phyloP scores from a whole-genome alignment of 92 coral and sea anemone genomes.

The Actinernus sp. region DNA sequence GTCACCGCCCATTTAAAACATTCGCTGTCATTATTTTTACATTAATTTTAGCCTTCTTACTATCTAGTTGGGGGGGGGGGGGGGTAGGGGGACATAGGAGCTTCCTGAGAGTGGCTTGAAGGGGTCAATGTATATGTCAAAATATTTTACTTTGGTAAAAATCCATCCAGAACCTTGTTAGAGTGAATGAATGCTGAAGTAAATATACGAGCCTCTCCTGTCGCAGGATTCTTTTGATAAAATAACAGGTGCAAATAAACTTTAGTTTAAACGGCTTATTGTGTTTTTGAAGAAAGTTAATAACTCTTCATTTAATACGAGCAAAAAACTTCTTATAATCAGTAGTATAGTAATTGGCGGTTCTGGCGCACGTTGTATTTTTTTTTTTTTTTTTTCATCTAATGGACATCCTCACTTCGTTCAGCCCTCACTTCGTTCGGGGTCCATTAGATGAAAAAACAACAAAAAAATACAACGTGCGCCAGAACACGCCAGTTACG shows the following conservation, averaged over 20 bases:
- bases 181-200: slow-evolving; percentile 16
- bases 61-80: background rate
- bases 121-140: slow-evolving; percentile 30
- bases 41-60: slow-evolving; percentile 38
- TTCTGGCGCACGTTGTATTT: too few species aligned
- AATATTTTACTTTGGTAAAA: slow-evolving; percentile 20
- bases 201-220: background rate
- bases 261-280: slow-evolving; percentile 41
- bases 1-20: slow-evolving; percentile 68
- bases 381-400: too few species aligned
- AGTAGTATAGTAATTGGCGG: too few species aligned
- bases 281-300: slow-evolving; percentile 6
- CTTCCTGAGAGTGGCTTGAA: slow-evolving; percentile 41
- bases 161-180: slow-evolving; percentile 32
- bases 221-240: slow-evolving; percentile 18
- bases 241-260: slow-evolving; percentile 22
- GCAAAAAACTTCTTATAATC: slow-evolving; percentile 13
- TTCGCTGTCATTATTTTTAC: slow-evolving; percentile 43
- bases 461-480: too few species aligned
- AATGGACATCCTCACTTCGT: too few species aligned
- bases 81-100: slow-evolving; percentile 29
- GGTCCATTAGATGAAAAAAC: too few species aligned
- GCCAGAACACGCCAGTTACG: too few species aligned
- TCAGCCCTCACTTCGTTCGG: too few species aligned
- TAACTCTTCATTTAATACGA: slow-evolving; percentile 7